These are phyloP conservation scores for Lochmaea capreae DNA, from an alignment of 2,888 invertebrate genomes.

Conservation along the genomic window DNA sequence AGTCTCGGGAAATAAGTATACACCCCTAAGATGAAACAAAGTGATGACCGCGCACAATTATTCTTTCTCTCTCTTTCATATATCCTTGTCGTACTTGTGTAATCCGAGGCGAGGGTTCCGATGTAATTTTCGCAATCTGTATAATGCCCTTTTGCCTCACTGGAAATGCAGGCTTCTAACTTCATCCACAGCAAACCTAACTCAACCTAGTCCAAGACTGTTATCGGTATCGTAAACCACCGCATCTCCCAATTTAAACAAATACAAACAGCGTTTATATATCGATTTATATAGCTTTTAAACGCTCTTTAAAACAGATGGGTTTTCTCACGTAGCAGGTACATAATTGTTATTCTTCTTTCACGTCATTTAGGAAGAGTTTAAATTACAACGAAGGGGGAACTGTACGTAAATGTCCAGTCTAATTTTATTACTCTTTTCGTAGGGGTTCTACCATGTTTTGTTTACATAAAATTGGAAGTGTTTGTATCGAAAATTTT, in stretches of 20 bases:
- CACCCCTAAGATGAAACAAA: too few relatives aligned
- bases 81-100: too few relatives aligned
- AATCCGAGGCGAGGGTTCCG: too few relatives aligned
- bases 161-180: too few relatives aligned
- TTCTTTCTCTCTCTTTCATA: too few relatives aligned
- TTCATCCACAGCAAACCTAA: too few relatives aligned
- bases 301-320: conserved; percentile 15
- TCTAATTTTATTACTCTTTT: conserved; percentile 4
- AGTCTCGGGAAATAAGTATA: too few relatives aligned
- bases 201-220: too few relatives aligned
- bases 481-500: background rate
- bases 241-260: too few relatives aligned
- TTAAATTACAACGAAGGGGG: conserved; percentile 1
- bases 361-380: background rate
- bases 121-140: too few relatives aligned
- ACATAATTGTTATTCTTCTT: conserved; percentile 26
- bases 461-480: background rate
- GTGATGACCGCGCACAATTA: too few relatives aligned
- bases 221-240: background rate
- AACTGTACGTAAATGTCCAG: background rate
- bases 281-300: background rate
- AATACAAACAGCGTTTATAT: too few relatives aligned
- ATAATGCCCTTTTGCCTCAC: background rate
- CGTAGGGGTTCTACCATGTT: background rate
- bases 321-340: conserved; percentile 26